These are phyloP conservation scores for Lophotriccus pileatus DNA, from an alignment of 2,797 vertebrate genomes.

Conservation along the genomic window DNA sequence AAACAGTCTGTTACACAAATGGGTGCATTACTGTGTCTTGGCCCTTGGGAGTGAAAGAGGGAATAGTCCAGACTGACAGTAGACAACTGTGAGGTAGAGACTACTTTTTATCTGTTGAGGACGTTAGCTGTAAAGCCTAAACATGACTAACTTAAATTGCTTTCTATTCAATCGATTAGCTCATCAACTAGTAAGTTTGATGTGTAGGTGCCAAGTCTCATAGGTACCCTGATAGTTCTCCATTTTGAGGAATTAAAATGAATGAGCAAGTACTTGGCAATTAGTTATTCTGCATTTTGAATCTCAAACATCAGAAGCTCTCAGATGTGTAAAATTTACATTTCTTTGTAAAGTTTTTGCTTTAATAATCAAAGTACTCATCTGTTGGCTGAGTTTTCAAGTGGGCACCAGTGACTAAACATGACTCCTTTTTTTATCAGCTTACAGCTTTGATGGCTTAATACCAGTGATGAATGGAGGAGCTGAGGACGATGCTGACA, in stretches of 20 bases:
- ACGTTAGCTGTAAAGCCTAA: not conserved
- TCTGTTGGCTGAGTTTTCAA: not conserved
- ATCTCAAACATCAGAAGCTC: not conserved
- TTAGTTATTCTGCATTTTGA: not conserved
- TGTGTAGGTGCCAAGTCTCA: not conserved
- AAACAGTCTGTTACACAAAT: not conserved
- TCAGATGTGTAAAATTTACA: not conserved
- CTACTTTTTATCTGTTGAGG: not conserved
- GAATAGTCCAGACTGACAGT: not conserved
- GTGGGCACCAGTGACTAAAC: not conserved
- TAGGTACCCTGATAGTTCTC: not conserved
- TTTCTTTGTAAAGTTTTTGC: not conserved
- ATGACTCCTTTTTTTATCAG: slow-evolving; percentile 48
- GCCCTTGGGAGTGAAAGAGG: not conserved
- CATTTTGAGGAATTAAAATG: not conserved
- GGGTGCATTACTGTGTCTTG: not conserved
- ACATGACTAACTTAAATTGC: not conserved
- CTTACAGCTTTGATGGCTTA: slow-evolving; percentile 64
- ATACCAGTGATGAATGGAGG: slow-evolving; percentile 69
- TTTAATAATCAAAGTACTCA: not conserved
- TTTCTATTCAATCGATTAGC: not conserved
- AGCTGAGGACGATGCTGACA: slow-evolving; percentile 80
- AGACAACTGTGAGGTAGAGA: not conserved
- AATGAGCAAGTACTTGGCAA: not conserved
- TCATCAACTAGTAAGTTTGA: not conserved